These are phyloP conservation scores for Nothobranchius furzeri DNA, from an alignment of 2,113 vertebrate species.

Conservation along the genomic window DNA sequence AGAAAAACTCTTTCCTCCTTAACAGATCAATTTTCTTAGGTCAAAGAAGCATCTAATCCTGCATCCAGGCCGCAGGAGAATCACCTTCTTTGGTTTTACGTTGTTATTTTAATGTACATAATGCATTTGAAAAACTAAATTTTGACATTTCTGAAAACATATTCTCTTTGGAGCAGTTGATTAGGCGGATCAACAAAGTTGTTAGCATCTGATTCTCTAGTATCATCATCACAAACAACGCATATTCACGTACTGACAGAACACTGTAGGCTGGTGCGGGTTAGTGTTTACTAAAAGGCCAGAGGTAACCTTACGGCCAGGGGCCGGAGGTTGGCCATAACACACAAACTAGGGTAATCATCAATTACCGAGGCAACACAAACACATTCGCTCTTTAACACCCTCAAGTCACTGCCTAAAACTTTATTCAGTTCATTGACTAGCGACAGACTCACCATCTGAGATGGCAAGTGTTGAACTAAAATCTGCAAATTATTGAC, in stretches of 20 bases:
- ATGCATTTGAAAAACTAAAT: background rate
- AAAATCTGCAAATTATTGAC: background rate
- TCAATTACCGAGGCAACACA: slow-evolving; percentile 46
- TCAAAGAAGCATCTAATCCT: background rate
- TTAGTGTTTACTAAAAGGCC: slow-evolving; percentile 21
- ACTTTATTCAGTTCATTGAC: slow-evolving; percentile 5
- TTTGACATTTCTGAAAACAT: background rate
- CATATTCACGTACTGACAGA: slow-evolving; percentile 8
- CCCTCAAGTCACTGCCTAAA: background rate
- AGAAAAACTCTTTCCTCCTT: slow-evolving; percentile 3
- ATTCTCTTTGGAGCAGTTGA: background rate
- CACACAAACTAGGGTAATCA: slow-evolving; percentile 49
- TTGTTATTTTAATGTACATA: background rate
- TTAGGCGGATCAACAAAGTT: slow-evolving; percentile 15
- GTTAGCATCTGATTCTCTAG: background rate
- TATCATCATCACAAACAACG: slow-evolving; percentile 13
- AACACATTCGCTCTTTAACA: background rate
- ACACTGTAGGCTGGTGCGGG: slow-evolving; percentile 5
- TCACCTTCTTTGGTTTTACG: background rate
- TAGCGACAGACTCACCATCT: background rate
- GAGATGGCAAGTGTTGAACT: slow-evolving; percentile 2
- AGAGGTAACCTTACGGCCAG: slow-evolving; percentile 37
- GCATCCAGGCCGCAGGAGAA: background rate
- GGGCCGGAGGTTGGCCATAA: slow-evolving; percentile 26
- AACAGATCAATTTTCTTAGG: background rate